Conservation (phyloP, 2,888 invertebrate genomes). For the Apamea anceps region DNA sequence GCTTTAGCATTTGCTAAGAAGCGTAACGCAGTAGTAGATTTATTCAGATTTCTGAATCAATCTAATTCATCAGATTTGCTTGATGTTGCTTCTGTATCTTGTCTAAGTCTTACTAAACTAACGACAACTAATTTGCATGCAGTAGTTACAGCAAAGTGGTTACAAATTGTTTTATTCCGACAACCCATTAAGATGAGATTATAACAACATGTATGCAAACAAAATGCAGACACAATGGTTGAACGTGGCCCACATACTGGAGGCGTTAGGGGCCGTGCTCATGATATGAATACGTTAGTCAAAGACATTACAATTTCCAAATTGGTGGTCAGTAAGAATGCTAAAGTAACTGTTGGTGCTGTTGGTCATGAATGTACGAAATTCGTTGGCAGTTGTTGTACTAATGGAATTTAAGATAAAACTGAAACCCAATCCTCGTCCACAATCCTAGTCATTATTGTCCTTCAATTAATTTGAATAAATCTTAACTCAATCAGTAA, state of each 20-base stretch:
- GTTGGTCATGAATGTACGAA: background rate
- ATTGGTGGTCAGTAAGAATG: background rate
- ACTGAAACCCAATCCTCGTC: background rate
- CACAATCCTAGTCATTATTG: background rate
- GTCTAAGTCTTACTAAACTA: background rate
- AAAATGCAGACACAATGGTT: constrained; percentile 51
- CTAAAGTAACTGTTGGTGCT: background rate
- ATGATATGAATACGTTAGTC: constrained; percentile 43
- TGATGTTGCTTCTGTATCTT: background rate
- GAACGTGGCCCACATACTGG: constrained; percentile 57
- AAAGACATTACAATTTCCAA: background rate
- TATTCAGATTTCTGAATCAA: background rate
- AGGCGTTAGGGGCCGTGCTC: constrained; percentile 46
- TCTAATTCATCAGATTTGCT: background rate
- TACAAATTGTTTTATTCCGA: constrained; percentile 57
- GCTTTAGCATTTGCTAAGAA: background rate
- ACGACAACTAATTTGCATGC: constrained; percentile 18
- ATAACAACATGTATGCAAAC: constrained; percentile 59
- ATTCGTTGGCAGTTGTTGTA: background rate
- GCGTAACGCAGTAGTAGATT: too few relatives aligned
- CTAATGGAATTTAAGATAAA: background rate
- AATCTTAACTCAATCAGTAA: background rate
- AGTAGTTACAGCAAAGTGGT: constrained; percentile 36
- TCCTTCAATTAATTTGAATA: background rate
- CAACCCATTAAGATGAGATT: constrained; percentile 58